phyloP scores from a whole-genome alignment of 2,797 vertebrate species.

The Agapornis canus region DNA sequence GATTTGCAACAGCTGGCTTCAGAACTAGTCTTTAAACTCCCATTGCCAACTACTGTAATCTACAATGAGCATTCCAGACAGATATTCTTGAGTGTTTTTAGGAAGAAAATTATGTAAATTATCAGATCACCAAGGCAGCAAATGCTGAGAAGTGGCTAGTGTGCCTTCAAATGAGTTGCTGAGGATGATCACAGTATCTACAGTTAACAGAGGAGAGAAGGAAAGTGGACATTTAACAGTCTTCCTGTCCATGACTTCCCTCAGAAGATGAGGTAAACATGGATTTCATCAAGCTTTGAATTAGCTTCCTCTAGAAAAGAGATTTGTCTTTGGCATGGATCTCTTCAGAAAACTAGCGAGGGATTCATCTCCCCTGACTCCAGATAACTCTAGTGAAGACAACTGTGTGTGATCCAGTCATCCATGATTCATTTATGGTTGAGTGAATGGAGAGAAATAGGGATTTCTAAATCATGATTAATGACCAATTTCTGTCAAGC shows the following conservation, averaged over 20 bases:
- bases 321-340: not conserved
- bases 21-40: not conserved
- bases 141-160: not conserved
- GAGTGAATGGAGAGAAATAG: not conserved
- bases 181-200: not conserved
- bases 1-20: not conserved
- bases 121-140: not conserved
- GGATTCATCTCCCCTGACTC: not conserved
- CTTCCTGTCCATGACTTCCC: not conserved
- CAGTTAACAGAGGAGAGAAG: not conserved
- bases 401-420: not conserved
- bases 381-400: not conserved
- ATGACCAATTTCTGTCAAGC: not conserved
- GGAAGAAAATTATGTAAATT: not conserved
- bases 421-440: not conserved
- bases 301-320: not conserved
- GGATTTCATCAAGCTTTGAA: not conserved
- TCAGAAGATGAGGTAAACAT: not conserved
- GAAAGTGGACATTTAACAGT: not conserved
- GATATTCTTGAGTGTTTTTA: not conserved
- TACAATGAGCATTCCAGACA: not conserved
- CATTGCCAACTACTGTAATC: not conserved
- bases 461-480: slow-evolving; percentile 28
- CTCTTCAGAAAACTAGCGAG: not conserved
- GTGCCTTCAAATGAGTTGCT: not conserved